Evolutionary conservation across 2,888 invertebrate species (phyloP).

Genomic region (Saturnia japonica): DNA sequence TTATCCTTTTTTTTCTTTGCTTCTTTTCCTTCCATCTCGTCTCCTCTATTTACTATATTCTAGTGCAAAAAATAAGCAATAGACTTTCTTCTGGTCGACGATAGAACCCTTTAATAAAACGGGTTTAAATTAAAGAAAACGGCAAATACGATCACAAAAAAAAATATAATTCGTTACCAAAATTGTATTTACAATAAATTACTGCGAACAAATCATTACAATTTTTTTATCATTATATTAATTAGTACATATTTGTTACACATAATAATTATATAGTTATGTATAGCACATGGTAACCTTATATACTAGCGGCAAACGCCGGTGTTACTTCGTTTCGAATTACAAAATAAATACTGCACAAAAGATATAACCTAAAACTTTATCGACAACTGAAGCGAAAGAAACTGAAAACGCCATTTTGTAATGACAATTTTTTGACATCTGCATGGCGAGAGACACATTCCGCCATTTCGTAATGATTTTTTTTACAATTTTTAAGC

Average conservation of each 20-base stretch:
- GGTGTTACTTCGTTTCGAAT: slow-evolving; percentile 6
- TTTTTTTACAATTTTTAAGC: too few relatives aligned
- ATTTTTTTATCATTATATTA: not conserved
- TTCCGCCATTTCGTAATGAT: too few relatives aligned
- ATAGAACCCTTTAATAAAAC: too few relatives aligned
- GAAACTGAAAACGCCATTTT: not conserved
- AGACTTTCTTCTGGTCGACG: too few relatives aligned
- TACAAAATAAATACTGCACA: slow-evolving; percentile 9
- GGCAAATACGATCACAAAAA: slow-evolving; percentile 68
- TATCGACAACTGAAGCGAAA: slow-evolving; percentile 4
- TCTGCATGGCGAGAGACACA: too few relatives aligned
- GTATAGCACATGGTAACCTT: slow-evolving; percentile 39
- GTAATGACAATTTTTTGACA: not conserved
- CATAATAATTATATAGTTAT: slow-evolving; percentile 24
- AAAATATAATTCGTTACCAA: slow-evolving; percentile 76
- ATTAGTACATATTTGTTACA: slow-evolving; percentile 16
- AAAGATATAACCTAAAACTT: not conserved
- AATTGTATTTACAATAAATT: slow-evolving; percentile 70
- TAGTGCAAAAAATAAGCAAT: too few relatives aligned
- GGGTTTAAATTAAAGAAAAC: slow-evolving; percentile 36
- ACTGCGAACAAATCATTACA: slow-evolving; percentile 26
- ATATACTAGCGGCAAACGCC: slow-evolving; percentile 32
- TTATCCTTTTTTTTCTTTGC: too few relatives aligned
- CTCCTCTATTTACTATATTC: too few relatives aligned
- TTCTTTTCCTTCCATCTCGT: too few relatives aligned